A percentile compares a stretch with the other conserved stretches of the same genome.
phyloP scores from a whole-genome alignment of 1,140 invertebrate genomes.

The Zaprionus taronus region DNA sequence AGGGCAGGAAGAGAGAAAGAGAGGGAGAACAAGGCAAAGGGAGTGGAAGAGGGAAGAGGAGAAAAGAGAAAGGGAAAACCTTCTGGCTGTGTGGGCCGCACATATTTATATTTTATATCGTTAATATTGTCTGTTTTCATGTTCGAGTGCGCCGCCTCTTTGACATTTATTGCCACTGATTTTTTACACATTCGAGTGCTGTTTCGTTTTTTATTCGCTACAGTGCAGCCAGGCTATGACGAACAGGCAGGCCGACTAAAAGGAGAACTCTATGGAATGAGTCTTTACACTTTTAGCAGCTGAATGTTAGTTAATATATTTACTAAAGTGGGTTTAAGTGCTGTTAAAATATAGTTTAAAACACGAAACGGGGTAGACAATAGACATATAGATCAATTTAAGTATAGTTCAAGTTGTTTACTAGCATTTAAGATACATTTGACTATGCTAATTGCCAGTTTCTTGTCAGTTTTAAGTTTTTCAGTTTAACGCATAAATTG shows the following conservation, averaged over 20 bases:
- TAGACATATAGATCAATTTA: neutral
- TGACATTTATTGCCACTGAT: slow-evolving; percentile 73
- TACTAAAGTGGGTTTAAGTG: too few relatives aligned
- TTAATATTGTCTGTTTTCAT: slow-evolving; percentile 53
- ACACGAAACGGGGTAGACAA: neutral
- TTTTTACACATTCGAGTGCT: slow-evolving; percentile 32
- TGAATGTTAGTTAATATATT: too few relatives aligned
- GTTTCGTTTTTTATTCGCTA: slow-evolving; percentile 16
- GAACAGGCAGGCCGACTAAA: neutral
- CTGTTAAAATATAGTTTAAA: neutral
- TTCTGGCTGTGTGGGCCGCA: slow-evolving; percentile 16
- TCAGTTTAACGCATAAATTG: too few relatives aligned
- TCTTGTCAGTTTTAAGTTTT: neutral
- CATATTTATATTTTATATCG: slow-evolving; percentile 52
- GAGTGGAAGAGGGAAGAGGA: neutral
- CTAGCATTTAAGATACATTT: neutral
- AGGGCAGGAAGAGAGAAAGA: slow-evolving; percentile 11
- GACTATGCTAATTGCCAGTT: neutral
- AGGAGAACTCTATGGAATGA: neutral
- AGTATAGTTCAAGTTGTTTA: neutral
- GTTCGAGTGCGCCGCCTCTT: slow-evolving; percentile 45
- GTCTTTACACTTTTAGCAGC: too few relatives aligned
- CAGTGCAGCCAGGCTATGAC: slow-evolving; percentile 20
- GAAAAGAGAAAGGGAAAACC: neutral
- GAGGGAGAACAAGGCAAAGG: neutral